Conservation (phyloP, 2,113 vertebrate genomes). For the Forbesichthys papilliferus region DNA sequence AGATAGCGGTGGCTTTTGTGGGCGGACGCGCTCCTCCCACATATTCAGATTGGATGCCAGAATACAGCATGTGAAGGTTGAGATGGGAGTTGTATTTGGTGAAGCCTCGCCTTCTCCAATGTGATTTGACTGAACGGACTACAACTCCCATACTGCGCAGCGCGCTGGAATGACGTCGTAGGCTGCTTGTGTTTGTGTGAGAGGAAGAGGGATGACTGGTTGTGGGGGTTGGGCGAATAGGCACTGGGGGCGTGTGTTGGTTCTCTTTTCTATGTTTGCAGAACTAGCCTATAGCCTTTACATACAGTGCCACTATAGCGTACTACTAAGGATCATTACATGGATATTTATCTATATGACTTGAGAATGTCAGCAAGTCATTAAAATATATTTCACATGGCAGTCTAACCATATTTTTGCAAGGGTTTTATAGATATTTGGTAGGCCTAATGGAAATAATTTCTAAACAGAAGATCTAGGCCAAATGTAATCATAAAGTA, state of each 20-base stretch:
- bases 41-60: conserved; percentile 80
- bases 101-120: conserved; percentile 55
- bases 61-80: conserved; percentile 67
- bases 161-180: conserved; percentile 6
- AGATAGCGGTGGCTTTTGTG: conserved; percentile 78
- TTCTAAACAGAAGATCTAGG: no score
- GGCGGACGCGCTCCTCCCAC: conserved; percentile 81
- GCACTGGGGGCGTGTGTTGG: conserved; percentile 66
- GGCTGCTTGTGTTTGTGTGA: conserved; percentile 74
- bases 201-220: conserved; percentile 63
- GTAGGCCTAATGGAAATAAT: no score
- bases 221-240: conserved; percentile 76
- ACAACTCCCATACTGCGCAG: conserved; percentile 65
- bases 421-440: no score
- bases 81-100: conserved; percentile 81
- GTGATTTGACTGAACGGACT: conserved; percentile 47
- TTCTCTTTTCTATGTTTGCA: conserved; percentile 14
- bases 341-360: no score
- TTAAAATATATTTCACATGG: no score
- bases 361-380: no score
- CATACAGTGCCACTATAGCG: background rate
- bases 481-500: no score
- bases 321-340: no score
- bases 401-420: no score
- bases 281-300: background rate